phyloP scores from a whole-genome alignment of 2,113 vertebrate genomes.

The Pseudorectes ferrugineus region DNA sequence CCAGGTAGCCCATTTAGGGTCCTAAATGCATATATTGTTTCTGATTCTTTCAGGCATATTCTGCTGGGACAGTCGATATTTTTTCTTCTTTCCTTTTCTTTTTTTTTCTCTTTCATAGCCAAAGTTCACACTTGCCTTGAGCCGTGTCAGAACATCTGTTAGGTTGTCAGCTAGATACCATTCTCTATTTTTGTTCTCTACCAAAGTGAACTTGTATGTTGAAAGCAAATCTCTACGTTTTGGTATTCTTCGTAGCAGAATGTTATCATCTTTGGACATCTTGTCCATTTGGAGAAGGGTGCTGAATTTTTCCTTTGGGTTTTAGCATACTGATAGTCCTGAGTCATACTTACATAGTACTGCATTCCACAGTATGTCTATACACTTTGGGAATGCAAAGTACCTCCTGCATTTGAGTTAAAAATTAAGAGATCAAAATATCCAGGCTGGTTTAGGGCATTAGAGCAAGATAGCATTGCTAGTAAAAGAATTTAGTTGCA shows the following conservation, averaged over 20 bases:
- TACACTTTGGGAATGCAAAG: background rate
- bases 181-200: background rate
- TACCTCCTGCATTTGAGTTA: background rate
- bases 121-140: background rate
- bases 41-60: background rate
- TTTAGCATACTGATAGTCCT: background rate
- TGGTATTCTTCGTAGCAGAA: background rate
- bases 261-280: background rate
- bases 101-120: background rate
- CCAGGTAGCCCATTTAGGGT: background rate
- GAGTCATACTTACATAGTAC: background rate
- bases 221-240: background rate
- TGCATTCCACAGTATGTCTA: background rate
- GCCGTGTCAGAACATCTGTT: background rate
- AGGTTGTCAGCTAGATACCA: background rate
- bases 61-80: background rate
- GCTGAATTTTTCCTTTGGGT: background rate
- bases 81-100: background rate
- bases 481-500: background rate
- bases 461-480: background rate
- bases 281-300: background rate
- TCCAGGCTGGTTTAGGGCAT: background rate
- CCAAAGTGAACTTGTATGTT: background rate
- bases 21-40: background rate
- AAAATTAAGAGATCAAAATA: background rate